Evolutionary conservation across 37 sponge, comb jelly and placozoan species (phyloP), one percentile per base, ranked within the genome.

Genomic region (Haliclona indistincta): DNA sequence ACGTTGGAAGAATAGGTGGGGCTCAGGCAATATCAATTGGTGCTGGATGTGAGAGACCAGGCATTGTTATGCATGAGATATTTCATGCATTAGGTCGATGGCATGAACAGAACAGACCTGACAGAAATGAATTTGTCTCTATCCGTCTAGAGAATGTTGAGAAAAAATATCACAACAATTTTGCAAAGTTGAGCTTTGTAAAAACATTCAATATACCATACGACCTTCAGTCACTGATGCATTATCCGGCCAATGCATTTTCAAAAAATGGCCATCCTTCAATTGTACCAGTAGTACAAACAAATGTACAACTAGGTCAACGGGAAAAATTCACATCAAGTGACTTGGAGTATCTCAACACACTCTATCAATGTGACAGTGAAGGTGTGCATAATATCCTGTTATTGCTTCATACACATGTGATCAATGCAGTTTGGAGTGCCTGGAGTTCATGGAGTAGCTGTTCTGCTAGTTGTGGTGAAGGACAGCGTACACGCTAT

Each of bases 41-140:
- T 2, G 10, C 25, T n/a, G 88, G 88, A 43, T 92, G 93, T 66
- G 93, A 83, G 67, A 6, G 30, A 38, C 4, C 25, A 54, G 91
- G 91, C 0, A 73, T 78, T 36, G 79, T 91, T 36, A 74, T 82
- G 68, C 91, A 91, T 62, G 91, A 91, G 79, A 77, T 91, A 30
- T 85, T 86, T 70, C 91, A 91, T 63, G 86, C 91, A 23, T 79
- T 91, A 20, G 91, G 86, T 1, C 36, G 91, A 3, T 91, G 91
- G 91, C 91, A 91, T 30, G 91, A 91, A 40, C 91, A 91, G 75
- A 82, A 86, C 76, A 61, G 91, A 77, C 86, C 86, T 36, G 91
- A 91, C 78, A 77, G 91, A 36, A 79, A 91, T 41, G 43, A 45
- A 15, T 91, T 71, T 44, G 74, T 91, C 37, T 44, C 0, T 0